Base-by-base conservation (phyloP, 2,113 vertebrate genomes). In the Gallinago jamesoni region DNA sequence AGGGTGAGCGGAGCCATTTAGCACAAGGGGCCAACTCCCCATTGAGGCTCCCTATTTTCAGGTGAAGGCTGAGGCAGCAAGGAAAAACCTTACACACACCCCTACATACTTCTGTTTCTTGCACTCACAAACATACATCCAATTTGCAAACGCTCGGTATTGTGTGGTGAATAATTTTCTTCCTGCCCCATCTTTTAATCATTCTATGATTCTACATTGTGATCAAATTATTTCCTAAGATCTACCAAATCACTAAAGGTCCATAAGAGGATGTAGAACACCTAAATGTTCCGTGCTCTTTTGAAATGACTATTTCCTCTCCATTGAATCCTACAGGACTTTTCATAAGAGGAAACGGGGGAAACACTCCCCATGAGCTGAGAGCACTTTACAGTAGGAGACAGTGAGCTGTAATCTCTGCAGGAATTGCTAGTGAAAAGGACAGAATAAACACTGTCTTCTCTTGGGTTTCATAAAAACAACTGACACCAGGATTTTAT, bases 381-480 rank as follows among this genome's bases (percentile, higher is more conserved):
- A 31, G 70, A 76, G 56, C 1, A 0, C 43, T 60, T 80, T 41
- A 37, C 33, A 52, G n/a, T 22, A 39, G 11, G 15, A 95, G 73
- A 93, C 69, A 95, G 73, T 87, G 55, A n/a, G 43, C 43, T 79
- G 45, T 33, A 63, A 52, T 77, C 62, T 66, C 76, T 31, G 37
- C 75, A 96, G 85, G 55, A 96, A 77, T 39, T 66, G 50, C 35
- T 55, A 69, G 73, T 20, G 48, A 31, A 82, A 90, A 41, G 23
- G 41, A 63, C 76, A 96, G 37, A 87, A 75, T 33, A 94, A 87
- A 87, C 64, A 62, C 17, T 56, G 18, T 56, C 92, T 84, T 91
- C 74, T 90, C 69, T 56, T 69, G 68, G 31, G 48, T 74, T 93
- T 93, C 84, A 77, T 75, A 84, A 84, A 94, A 92, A 70, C 48